Percentiles rank a stretch among this genome's conserved stretches.
phyloP scores from a whole-genome alignment of 2,113 vertebrate genomes.

The Verasper variegatus region DNA sequence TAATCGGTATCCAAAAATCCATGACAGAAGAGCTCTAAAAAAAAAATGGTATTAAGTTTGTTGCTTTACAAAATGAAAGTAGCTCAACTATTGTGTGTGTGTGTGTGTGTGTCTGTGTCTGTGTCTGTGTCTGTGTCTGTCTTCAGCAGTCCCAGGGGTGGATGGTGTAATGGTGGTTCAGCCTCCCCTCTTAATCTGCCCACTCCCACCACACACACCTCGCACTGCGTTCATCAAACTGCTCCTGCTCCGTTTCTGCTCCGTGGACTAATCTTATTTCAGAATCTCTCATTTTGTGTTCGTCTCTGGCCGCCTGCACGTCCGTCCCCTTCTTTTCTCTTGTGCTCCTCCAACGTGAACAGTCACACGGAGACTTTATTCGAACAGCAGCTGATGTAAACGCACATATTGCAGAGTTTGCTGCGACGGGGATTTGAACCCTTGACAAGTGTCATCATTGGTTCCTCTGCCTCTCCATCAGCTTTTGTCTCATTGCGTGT shows the following conservation, averaged over 20 bases:
- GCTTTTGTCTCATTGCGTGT: constrained; percentile 34
- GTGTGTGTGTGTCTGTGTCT: constrained; percentile 4
- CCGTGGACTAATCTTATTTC: constrained; percentile 35
- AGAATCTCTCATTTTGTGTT: constrained; percentile 28
- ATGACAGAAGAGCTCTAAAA: no score
- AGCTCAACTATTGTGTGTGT: neutral
- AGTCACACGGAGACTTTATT: neutral
- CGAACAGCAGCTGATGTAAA: neutral
- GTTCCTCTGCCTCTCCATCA: constrained; percentile 1
- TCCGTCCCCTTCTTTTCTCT: neutral
- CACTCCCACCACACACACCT: constrained; percentile 11
- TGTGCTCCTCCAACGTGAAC: neutral
- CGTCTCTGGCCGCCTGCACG: constrained; percentile 5
- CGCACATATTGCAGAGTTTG: neutral
- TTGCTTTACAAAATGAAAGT: no score
- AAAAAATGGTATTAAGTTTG: no score
- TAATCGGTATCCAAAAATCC: no score
- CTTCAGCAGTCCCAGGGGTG: constrained; percentile 33
- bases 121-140: neutral
- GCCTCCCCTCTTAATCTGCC: constrained; percentile 6
- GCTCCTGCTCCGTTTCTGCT: constrained; percentile 23
- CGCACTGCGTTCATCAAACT: constrained; percentile 2
- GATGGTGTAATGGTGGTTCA: constrained; percentile 59
- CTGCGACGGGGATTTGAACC: constrained; percentile 10
- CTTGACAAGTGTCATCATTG: neutral